These are phyloP conservation scores for Pluvialis apricaria DNA, from an alignment of 2,113 vertebrate species.

Conservation along the genomic window DNA sequence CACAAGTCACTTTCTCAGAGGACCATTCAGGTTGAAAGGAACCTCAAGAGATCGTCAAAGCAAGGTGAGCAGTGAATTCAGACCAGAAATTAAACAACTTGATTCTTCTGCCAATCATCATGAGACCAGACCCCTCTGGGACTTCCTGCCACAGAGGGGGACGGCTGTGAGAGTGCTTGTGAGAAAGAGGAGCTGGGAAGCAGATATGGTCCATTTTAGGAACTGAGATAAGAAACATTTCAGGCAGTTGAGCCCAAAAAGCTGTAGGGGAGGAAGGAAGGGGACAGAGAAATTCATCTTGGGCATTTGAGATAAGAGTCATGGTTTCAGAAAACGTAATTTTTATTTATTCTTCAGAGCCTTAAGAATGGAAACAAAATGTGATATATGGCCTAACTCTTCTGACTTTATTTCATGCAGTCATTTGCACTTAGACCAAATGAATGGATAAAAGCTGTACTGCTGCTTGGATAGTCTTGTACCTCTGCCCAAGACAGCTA, in stretches of 20 bases:
- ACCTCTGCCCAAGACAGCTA: not conserved
- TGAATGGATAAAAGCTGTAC: not conserved
- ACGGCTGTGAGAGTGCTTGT: accelerated
- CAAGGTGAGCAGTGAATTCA: not conserved
- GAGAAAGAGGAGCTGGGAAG: not conserved
- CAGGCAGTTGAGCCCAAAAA: not conserved
- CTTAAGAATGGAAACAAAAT: not conserved
- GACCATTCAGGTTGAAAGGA: not conserved
- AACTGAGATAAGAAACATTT: constrained; percentile 41
- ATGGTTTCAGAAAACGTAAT: not conserved
- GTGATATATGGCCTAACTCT: not conserved
- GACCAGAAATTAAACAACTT: not conserved
- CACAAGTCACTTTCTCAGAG: no score
- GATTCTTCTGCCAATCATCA: not conserved
- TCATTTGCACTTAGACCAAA: not conserved
- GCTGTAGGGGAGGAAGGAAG: not conserved
- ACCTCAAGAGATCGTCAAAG: not conserved
- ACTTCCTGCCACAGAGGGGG: not conserved
- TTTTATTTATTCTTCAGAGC: not conserved
- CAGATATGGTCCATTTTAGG: not conserved
- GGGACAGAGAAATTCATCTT: not conserved
- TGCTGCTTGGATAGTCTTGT: not conserved
- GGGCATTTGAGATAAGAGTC: constrained; percentile 33
- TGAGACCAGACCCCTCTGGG: not conserved
- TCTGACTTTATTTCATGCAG: not conserved